Base-by-base conservation (phyloP, 2,113 vertebrate species). In the Glaucomys volans region DNA sequence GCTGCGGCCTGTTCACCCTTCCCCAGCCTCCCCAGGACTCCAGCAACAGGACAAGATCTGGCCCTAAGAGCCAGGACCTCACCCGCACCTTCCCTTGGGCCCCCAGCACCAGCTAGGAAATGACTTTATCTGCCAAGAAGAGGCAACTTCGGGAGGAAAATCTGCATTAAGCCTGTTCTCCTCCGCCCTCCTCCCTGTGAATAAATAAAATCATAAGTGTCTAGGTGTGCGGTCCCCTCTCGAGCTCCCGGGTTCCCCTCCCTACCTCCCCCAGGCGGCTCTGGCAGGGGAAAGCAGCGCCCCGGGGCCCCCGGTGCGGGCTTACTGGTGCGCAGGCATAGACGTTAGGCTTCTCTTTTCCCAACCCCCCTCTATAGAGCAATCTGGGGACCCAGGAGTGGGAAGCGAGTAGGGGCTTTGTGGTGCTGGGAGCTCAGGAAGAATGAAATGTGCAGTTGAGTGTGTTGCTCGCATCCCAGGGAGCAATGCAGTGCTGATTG, bases 381-480 rank as follows among this genome's bases (percentile, higher is more conserved):
- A 80, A 76, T 87, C 92, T 82, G 84, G 97, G 97, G 95, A 96
- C 95, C 94, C 95, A 52, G 93, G 93, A 96, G 95, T 93, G 95
- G 93, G 80, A 95, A 96, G 93, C 84, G 96, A 96, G 96, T 97
- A 76, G 94, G 95, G 97, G 95, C 97, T 97, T 97, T 98, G 97
- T 97, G 95, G 97, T 96, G 94, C 96, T 81, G 95, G 93, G 95
- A 96, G 97, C 97, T 40, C 75, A 89, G 92, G 80, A 96, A 97
- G 97, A 98, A 97, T 96, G 93, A 97, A 97, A 96, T 96, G 97
- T 98, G 97, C 97, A 96, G 97, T 97, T 97, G 95, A 97, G 96
- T 97, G 97, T 98, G 97, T 97, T 96, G 97, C 97, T 95, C 91
- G 97, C 97, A 95, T 98, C 97, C 97, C 97, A 95, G 97, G 97